A percentile compares a stretch with the other conserved stretches of the same genome.
These are phyloP conservation scores for Coelogynopora nodosa DNA, from an alignment of 2,888 invertebrate species.

Conservation along the genomic window DNA sequence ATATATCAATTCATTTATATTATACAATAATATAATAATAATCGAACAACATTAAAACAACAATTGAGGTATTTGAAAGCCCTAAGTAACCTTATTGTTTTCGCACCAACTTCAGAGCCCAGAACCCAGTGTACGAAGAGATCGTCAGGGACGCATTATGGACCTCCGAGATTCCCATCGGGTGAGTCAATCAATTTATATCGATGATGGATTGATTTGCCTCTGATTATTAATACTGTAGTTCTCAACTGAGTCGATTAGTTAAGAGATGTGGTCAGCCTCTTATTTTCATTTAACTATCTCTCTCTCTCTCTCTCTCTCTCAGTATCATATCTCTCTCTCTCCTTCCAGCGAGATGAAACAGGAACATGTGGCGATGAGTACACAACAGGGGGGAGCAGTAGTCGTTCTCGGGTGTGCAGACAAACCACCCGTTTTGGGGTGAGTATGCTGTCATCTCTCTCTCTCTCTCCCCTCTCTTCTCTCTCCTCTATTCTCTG, in stretches of 20 bases:
- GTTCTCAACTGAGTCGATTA: too few relatives aligned
- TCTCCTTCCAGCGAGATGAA: not conserved
- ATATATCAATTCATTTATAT: too few relatives aligned
- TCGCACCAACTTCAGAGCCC: constrained; percentile 2
- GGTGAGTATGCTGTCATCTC: too few relatives aligned
- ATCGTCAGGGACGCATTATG: constrained; percentile 2
- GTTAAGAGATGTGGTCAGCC: too few relatives aligned
- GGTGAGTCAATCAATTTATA: too few relatives aligned
- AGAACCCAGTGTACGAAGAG: not conserved
- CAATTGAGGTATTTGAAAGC: not conserved
- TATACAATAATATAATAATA: too few relatives aligned
- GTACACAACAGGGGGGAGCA: not conserved
- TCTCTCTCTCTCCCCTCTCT: too few relatives aligned
- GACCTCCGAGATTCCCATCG: not conserved
- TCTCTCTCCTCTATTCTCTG: too few relatives aligned
- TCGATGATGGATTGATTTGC: too few relatives aligned
- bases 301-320: not conserved
- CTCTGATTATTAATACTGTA: too few relatives aligned
- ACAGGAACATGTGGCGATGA: not conserved
- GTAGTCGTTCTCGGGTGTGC: not conserved
- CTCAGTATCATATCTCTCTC: not conserved
- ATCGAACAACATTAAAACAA: too few relatives aligned
- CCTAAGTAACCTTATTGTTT: not conserved
- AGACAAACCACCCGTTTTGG: not conserved
- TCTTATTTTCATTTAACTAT: too few relatives aligned